Evolutionary conservation across 92 coral and sea anemone species (phyloP).

Genomic region (Blastomussa wellsi): DNA sequence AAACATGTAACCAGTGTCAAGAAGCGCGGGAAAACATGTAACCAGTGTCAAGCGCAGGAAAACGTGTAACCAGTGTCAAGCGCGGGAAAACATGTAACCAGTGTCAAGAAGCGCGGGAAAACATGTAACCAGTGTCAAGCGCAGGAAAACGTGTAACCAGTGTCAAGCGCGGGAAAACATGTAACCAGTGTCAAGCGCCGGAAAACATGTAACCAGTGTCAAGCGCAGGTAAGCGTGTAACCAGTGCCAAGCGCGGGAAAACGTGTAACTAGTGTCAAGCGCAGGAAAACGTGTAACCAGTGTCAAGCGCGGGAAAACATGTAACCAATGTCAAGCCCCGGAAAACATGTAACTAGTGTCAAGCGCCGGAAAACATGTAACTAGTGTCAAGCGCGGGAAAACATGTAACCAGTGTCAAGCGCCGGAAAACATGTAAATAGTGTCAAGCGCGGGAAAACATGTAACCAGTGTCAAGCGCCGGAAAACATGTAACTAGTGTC

Average conservation of each 20-base stretch:
- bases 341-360: not conserved
- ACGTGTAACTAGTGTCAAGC: not conserved
- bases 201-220: not conserved
- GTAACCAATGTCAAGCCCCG: not conserved
- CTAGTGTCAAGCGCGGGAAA: not conserved
- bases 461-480: not conserved
- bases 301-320: constrained; percentile 2
- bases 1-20: not conserved
- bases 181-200: not conserved
- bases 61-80: not conserved
- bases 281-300: not conserved
- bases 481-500: not conserved
- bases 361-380: not conserved
- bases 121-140: not conserved
- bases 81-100: not conserved
- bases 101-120: not conserved
- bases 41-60: not conserved
- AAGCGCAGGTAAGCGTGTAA: not conserved
- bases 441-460: constrained; percentile 9
- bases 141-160: not conserved
- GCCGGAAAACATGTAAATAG: constrained; percentile 3
- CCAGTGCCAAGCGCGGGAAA: not conserved
- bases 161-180: not conserved
- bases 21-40: not conserved
- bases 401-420: constrained; percentile 2